phyloP scores from a whole-genome alignment of 2,888 invertebrate genomes.

The Orthosia gothica region DNA sequence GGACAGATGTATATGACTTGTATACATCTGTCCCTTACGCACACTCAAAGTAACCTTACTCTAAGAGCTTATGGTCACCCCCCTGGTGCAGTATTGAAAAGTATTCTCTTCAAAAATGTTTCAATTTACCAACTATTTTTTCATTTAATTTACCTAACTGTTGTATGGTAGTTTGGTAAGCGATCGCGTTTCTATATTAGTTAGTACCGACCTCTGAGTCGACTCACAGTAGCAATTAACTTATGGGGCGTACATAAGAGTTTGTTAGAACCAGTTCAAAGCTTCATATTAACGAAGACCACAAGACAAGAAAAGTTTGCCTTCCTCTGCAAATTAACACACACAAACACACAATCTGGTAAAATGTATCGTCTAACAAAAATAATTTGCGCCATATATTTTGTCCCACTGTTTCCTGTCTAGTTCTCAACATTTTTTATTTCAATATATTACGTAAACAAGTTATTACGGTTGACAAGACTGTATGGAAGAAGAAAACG shows the following conservation, averaged over 20 bases:
- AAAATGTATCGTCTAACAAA: not conserved
- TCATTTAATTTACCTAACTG: not conserved
- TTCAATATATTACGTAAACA: no score
- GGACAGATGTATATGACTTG: no score
- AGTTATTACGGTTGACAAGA: no score
- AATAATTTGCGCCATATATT: not conserved
- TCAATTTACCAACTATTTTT: not conserved
- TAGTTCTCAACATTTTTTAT: no score
- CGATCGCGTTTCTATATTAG: not conserved
- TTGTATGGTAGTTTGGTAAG: not conserved
- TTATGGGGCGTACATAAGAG: not conserved
- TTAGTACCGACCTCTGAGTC: not conserved
- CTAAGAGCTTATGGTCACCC: no score
- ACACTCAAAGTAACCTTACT: no score
- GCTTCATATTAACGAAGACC: not conserved
- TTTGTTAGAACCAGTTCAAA: not conserved
- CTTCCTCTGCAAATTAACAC: not conserved
- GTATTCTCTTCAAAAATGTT: not conserved
- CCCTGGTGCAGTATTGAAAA: not conserved
- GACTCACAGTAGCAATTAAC: not conserved
- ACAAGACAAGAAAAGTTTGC: not conserved
- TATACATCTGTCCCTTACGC: no score
- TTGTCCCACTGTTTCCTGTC: no score
- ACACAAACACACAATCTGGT: not conserved
- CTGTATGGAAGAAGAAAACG: no score